Conservation (phyloP, 2,113 vertebrate genomes). For the Oceanodroma tethys region DNA sequence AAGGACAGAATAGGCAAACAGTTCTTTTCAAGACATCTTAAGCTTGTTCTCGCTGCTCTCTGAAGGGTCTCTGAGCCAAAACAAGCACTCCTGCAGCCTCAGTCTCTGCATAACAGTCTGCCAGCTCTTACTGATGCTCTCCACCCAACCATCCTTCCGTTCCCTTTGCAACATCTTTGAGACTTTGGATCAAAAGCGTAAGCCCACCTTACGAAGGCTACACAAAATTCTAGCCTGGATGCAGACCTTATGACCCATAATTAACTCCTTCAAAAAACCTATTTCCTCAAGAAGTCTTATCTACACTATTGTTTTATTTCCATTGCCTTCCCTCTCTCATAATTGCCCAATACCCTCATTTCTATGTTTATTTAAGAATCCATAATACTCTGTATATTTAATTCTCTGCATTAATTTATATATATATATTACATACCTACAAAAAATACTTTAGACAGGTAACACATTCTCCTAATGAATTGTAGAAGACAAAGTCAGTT, state of each 20-base stretch:
- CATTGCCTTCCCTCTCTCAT: background rate
- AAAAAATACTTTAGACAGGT: background rate
- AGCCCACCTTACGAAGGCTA: background rate
- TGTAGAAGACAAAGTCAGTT: background rate
- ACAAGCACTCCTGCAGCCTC: background rate
- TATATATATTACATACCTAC: background rate
- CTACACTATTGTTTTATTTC: background rate
- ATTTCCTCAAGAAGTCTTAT: background rate
- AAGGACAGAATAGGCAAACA: background rate
- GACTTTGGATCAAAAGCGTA: background rate
- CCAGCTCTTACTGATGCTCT: background rate
- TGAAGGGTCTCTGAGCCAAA: background rate
- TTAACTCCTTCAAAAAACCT: background rate
- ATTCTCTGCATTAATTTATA: background rate
- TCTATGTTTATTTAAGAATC: background rate
- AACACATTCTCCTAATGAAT: background rate
- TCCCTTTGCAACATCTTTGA: background rate
- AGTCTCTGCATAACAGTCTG: background rate
- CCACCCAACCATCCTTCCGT: rapidly evolving
- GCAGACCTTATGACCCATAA: background rate
- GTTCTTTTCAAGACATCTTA: background rate
- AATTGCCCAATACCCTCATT: background rate
- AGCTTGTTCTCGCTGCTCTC: background rate
- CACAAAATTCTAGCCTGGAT: background rate
- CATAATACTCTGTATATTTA: background rate